Conservation (phyloP, 2,888 invertebrate genomes). For the Dione juno region DNA sequence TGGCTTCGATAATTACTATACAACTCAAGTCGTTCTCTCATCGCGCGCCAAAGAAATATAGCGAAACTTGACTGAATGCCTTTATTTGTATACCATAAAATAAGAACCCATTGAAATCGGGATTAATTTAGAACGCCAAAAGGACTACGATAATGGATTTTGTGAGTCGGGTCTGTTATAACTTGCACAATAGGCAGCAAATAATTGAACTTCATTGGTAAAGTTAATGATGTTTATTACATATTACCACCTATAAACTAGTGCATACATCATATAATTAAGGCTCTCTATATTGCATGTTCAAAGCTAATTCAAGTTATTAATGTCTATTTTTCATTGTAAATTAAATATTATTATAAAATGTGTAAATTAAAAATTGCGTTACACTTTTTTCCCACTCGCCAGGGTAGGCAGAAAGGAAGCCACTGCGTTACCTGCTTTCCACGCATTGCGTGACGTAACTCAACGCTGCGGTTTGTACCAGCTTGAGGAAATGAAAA, state of each 20-base stretch:
- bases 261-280: not conserved
- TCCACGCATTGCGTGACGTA: too few species aligned
- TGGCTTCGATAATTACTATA: constrained; percentile 58
- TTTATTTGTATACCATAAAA: constrained; percentile 43
- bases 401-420: too few species aligned
- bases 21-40: constrained; percentile 59
- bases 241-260: constrained; percentile 6
- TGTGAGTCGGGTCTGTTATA: constrained; percentile 25
- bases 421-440: too few species aligned
- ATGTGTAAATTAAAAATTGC: too few species aligned
- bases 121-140: constrained; percentile 43
- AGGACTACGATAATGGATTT: constrained; percentile 35
- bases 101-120: constrained; percentile 44
- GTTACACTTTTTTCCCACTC: too few species aligned
- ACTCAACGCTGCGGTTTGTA: too few species aligned
- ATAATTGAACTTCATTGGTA: constrained; percentile 22
- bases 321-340: not conserved
- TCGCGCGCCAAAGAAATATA: constrained; percentile 53
- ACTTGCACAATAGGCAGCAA: constrained; percentile 25
- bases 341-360: too few species aligned
- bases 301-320: too few species aligned
- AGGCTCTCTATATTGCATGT: not conserved
- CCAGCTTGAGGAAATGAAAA: too few species aligned
- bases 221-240: constrained; percentile 22
- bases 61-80: constrained; percentile 50